A percentile compares a stretch with the other conserved stretches of the same genome.
Evolutionary conservation across 2,113 vertebrate genomes (phyloP).

Genomic region (Pelobates fuscus): DNA sequence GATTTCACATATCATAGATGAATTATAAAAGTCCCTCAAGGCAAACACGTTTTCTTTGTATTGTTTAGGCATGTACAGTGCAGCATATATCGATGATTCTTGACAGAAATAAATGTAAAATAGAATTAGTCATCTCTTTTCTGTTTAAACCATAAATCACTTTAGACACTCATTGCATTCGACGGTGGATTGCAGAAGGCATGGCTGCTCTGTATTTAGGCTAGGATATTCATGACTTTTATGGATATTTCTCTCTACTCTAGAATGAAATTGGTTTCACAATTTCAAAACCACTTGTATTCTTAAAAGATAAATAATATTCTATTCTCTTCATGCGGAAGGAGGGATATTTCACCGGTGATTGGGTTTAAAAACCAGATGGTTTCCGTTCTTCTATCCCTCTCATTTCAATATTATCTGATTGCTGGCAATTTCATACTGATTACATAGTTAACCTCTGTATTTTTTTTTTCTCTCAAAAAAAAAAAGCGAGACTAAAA

Average conservation of each 20-base stretch:
- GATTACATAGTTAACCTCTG: slow-evolving; percentile 47
- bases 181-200: slow-evolving; percentile 13
- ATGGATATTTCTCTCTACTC: slow-evolving; percentile 43
- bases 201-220: slow-evolving; percentile 22
- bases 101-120: slow-evolving; percentile 28
- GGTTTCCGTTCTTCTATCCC: slow-evolving; percentile 38
- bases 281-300: slow-evolving; percentile 38
- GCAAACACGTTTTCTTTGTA: slow-evolving; percentile 1
- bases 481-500: slow-evolving; percentile 21
- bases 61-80: neutral
- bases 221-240: slow-evolving; percentile 42
- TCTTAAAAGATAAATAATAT: slow-evolving; percentile 47
- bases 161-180: slow-evolving; percentile 46
- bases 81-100: slow-evolving; percentile 9
- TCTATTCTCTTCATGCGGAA: slow-evolving; percentile 39
- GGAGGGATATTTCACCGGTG: slow-evolving; percentile 30
- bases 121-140: slow-evolving; percentile 29
- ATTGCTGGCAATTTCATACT: slow-evolving; percentile 42
- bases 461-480: neutral
- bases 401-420: slow-evolving; percentile 50
- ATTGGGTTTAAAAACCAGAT: slow-evolving; percentile 44
- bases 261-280: slow-evolving; percentile 41
- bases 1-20: neutral
- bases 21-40: neutral
- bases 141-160: slow-evolving; percentile 36